Conservation (phyloP, 2,113 vertebrate genomes). For the Haemorhous mexicanus region DNA sequence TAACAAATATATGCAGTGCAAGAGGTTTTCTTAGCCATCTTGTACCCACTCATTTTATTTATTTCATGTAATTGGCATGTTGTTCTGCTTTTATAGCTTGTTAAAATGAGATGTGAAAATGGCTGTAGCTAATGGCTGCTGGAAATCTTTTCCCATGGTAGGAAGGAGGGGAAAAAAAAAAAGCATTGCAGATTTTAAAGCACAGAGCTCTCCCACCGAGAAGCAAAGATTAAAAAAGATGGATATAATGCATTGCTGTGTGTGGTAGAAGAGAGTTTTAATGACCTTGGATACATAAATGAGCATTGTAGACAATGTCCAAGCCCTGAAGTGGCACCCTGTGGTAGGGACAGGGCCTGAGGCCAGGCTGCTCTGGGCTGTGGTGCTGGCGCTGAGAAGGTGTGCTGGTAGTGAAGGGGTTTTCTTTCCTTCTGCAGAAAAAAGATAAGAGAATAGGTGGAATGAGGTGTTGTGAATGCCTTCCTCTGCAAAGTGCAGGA, state of each 20-base stretch:
- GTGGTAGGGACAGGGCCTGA: not conserved
- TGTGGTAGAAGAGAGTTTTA: not conserved
- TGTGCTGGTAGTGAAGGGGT: fast-evolving
- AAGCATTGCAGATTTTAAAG: not conserved
- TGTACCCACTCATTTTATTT: conserved; percentile 60
- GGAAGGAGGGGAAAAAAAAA: not conserved
- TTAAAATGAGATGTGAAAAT: conserved; percentile 65
- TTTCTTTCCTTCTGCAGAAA: not conserved
- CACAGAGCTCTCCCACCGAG: not conserved
- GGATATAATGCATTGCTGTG: not conserved
- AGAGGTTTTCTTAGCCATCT: conserved; percentile 56
- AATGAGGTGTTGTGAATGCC: not conserved
- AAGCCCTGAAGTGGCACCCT: fast-evolving
- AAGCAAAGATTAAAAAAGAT: not conserved
- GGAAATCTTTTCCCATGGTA: conserved; percentile 46
- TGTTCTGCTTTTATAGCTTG: conserved; percentile 62
- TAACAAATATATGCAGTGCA: conserved; percentile 48
- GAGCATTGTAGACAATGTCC: not conserved
- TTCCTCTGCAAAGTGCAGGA: not conserved
- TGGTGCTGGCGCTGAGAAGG: not conserved
- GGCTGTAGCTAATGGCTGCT: conserved; percentile 59
- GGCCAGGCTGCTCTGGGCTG: not conserved
- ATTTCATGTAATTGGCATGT: conserved; percentile 66
- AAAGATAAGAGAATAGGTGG: fast-evolving
- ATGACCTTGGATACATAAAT: not conserved